Evolutionary conservation across 1,140 invertebrate genomes (phyloP), one percentile per base, ranked within the genome.

Genomic region (Mercenaria mercenaria): DNA sequence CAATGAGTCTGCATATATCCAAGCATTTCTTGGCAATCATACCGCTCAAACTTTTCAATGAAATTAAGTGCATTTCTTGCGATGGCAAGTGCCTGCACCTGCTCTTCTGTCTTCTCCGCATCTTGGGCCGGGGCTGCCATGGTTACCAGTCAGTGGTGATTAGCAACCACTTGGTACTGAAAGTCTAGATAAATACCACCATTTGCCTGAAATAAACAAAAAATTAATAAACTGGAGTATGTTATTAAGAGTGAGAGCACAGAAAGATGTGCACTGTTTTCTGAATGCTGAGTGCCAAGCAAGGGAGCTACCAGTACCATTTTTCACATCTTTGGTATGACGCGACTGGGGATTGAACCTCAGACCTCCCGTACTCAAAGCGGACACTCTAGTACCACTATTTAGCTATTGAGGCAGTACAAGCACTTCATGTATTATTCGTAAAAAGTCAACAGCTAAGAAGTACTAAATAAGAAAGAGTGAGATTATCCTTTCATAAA

Each of bases 41-140:
- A 95, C n/a, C 93, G 92, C 15, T 96, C 95, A 92, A 89, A 95
- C 61, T 93, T 94, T 67, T 96, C 94, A 89, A 95, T 94, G 76
- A 91, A 94, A 39, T 87, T 92, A 0, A 91, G 41, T 18, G 93
- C 92, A 74, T 93, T 91, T 69, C 92, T 76, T 69, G 88, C 64
- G 15, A 95, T 95, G 95, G 95, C 96, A 69, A 72, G 43, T 8
- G 59, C 50, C 32, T 90, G 76, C 13, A 88, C 29, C 34, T 88
- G 74, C 64, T 88, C 86, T 20, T 79, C 86, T n/a, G 76, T 67
- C 34, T 88, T 88, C 34, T 88, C 86, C 13, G 39, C 23, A 8
- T 88, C 86, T 32, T 32, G 0, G 11, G 34, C 67, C 37, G 11
- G 10, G 29, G 67, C 67, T 15, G 67, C 34, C 67, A 72, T 39